These are phyloP conservation scores for Corythornis vintsioides DNA, from an alignment of 2,113 vertebrate species.

Conservation along the genomic window DNA sequence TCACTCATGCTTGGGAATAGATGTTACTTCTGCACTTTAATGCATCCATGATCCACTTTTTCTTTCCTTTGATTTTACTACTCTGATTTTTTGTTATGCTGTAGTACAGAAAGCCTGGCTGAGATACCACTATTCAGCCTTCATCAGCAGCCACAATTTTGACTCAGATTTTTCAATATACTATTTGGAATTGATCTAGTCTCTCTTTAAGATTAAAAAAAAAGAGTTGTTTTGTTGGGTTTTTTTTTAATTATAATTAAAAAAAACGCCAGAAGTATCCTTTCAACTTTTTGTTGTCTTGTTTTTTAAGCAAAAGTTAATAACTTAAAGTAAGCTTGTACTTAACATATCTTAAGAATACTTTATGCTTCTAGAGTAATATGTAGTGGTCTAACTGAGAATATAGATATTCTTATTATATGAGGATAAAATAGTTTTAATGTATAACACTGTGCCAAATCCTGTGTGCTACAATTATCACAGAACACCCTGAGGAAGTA, in stretches of 20 bases:
- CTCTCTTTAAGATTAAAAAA: neutral
- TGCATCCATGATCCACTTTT: neutral
- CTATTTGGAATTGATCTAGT: neutral
- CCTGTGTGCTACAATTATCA: neutral
- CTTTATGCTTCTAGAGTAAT: neutral
- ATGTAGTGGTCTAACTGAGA: neutral
- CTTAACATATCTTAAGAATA: neutral
- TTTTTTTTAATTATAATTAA: neutral
- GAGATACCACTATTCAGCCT: neutral
- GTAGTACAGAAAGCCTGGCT: neutral
- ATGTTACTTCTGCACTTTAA: neutral
- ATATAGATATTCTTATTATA: neutral
- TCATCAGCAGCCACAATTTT: neutral
- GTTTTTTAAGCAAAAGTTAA: neutral
- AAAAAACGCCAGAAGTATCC: neutral
- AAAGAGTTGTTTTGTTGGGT: accelerated
- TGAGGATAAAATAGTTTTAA: neutral
- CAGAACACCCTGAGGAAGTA: neutral
- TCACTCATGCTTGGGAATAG: neutral
- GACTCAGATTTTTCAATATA: neutral
- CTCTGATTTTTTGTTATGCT: neutral
- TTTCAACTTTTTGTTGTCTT: neutral
- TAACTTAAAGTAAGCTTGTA: neutral
- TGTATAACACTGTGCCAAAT: neutral
- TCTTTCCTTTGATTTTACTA: neutral